Percentiles rank a stretch among this genome's conserved stretches.
Evolutionary conservation across 2,888 invertebrate genomes (phyloP).

Genomic region (Trilocha varians): DNA sequence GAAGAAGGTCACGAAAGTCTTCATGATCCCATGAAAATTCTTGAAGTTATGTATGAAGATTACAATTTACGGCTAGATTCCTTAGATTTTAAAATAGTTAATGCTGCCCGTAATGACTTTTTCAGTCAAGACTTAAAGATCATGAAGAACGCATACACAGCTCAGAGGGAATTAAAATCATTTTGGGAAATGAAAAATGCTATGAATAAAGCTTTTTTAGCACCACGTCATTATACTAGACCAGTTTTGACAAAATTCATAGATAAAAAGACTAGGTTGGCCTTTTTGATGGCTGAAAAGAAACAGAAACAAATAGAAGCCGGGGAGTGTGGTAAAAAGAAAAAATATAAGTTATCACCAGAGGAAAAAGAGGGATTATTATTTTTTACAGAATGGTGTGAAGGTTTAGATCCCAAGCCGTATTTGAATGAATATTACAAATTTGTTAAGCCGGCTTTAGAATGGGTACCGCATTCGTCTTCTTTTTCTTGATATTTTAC

Average conservation of each 20-base stretch:
- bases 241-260: conserved; percentile 44
- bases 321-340: conserved; percentile 26
- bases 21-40: conserved; percentile 60
- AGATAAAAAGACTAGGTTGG: conserved; percentile 43
- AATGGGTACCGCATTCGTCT: conserved; percentile 29
- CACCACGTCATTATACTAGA: conserved; percentile 40
- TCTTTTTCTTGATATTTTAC: conserved; percentile 13
- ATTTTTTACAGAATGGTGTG: conserved; percentile 62
- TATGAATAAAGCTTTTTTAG: conserved; percentile 60
- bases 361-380: conserved; percentile 50
- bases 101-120: conserved; percentile 53
- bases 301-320: conserved; percentile 24
- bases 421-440: conserved; percentile 47
- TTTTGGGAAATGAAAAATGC: conserved; percentile 62
- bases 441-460: conserved; percentile 46
- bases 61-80: conserved; percentile 55
- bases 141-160: conserved; percentile 55
- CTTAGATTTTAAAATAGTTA: conserved; percentile 57
- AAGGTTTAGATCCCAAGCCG: conserved; percentile 48
- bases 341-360: conserved; percentile 39
- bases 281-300: conserved; percentile 32
- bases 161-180: conserved; percentile 51
- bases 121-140: conserved; percentile 59
- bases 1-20: conserved; percentile 60
- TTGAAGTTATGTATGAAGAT: conserved; percentile 63